Conservation (phyloP, 1,140 invertebrate genomes). For the Ylistrum balloti region DNA sequence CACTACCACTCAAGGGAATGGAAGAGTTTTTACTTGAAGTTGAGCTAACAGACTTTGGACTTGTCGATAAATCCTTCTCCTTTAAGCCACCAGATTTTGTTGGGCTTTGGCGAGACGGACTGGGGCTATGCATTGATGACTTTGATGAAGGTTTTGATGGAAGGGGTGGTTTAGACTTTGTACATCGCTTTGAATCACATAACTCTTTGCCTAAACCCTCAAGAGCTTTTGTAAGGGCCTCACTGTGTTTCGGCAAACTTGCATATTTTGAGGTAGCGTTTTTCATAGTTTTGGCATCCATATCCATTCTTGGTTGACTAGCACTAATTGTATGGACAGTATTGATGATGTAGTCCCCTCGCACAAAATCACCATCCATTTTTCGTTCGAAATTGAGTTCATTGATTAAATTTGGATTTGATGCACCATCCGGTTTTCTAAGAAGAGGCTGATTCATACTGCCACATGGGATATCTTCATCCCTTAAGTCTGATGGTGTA, state of each 20-base stretch:
- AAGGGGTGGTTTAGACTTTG: constrained; percentile 68
- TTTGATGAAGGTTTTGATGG: constrained; percentile 66
- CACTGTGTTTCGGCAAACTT: constrained; percentile 50
- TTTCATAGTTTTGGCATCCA: constrained; percentile 44
- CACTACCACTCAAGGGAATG: constrained; percentile 44
- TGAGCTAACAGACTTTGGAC: constrained; percentile 45
- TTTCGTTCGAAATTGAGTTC: constrained; percentile 66
- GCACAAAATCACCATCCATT: constrained; percentile 55
- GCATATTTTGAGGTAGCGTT: constrained; percentile 60
- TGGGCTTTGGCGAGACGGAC: constrained; percentile 61
- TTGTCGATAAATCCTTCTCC: constrained; percentile 1
- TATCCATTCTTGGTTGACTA: constrained; percentile 65
- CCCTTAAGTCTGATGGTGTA: constrained; percentile 4
- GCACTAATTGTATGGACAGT: constrained; percentile 61
- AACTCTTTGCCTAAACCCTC: constrained; percentile 46
- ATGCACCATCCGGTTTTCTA: constrained; percentile 93
- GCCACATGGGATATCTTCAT: constrained; percentile 1
- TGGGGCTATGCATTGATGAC: constrained; percentile 54
- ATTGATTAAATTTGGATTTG: constrained; percentile 90
- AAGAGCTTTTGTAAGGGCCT: constrained; percentile 44
- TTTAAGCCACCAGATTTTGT: constrained; percentile 53
- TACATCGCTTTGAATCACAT: constrained; percentile 44
- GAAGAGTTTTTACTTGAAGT: constrained; percentile 43
- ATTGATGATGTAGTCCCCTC: constrained; percentile 67
- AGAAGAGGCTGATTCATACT: constrained; percentile 25